Percentiles rank a stretch among this genome's conserved stretches.
Evolutionary conservation across 2,113 vertebrate species (phyloP).

Genomic region (Parotia lawesii): DNA sequence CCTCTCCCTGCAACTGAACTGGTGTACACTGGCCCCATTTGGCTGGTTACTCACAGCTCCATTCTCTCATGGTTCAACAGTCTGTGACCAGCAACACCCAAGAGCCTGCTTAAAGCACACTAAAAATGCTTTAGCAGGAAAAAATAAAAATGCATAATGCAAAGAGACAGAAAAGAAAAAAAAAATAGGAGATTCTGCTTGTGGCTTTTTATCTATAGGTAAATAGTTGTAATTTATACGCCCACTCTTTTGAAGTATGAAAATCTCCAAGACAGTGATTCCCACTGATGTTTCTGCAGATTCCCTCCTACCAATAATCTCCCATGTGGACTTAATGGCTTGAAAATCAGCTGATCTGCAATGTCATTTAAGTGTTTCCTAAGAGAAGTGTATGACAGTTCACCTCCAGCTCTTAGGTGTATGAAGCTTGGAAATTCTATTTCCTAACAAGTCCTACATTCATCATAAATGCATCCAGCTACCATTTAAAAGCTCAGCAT

Average conservation of each 20-base stretch:
- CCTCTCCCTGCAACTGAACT: fast-evolving
- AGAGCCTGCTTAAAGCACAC: background rate
- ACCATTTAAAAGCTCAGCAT: background rate
- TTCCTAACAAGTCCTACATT: background rate
- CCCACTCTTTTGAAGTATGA: background rate
- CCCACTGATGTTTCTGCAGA: background rate
- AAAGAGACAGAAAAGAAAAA: background rate
- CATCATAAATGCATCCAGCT: background rate
- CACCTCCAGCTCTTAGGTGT: background rate
- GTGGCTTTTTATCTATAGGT: background rate
- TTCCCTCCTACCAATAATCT: background rate
- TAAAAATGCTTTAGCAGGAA: background rate
- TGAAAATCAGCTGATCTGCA: background rate
- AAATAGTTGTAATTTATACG: background rate
- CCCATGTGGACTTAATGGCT: background rate
- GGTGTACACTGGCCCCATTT: background rate
- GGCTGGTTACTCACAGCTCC: background rate
- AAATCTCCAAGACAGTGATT: background rate
- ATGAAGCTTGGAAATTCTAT: background rate
- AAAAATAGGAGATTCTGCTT: background rate
- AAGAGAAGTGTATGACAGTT: background rate
- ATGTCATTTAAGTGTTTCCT: background rate
- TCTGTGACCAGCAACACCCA: background rate
- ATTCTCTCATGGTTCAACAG: background rate
- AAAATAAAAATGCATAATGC: background rate